Percentiles rank a stretch among this genome's conserved stretches.
phyloP scores from a whole-genome alignment of 92 coral and sea anemone species.

The Meandrina meandrites region DNA sequence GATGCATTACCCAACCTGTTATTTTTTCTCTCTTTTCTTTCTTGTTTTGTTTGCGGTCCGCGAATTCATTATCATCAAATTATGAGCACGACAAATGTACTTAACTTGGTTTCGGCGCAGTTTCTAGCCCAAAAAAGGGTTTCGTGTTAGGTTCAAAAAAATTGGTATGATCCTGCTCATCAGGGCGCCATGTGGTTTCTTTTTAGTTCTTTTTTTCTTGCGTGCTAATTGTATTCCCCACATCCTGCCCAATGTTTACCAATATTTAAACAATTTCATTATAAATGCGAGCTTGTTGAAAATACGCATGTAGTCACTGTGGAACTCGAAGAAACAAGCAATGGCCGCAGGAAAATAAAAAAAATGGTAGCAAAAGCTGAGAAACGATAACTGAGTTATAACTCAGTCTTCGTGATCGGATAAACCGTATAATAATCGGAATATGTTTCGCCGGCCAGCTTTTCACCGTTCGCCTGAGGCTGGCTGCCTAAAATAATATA shows the following conservation, averaged over 20 bases:
- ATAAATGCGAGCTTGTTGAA: background rate
- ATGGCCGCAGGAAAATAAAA: background rate
- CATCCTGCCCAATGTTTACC: conserved; percentile 24
- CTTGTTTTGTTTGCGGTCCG: conserved; percentile 7
- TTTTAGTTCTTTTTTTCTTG: conserved; percentile 4
- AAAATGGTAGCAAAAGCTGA: background rate
- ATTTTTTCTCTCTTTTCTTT: conserved; percentile 15
- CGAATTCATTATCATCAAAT: conserved; percentile 23
- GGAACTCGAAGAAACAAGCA: background rate
- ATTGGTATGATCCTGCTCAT: background rate
- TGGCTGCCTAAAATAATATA: no score
- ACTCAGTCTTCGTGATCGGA: background rate
- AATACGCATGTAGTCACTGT: background rate
- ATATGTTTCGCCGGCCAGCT: background rate
- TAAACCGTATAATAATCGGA: no score
- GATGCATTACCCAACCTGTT: background rate
- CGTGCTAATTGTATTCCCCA: conserved; percentile 27
- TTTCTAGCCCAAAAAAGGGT: background rate
- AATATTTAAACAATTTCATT: conserved; percentile 23
- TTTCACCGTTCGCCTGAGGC: background rate
- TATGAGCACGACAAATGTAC: background rate
- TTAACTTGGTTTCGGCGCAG: background rate
- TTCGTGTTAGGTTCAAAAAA: background rate
- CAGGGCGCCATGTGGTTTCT: background rate
- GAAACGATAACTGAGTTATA: background rate